Base-by-base conservation (phyloP, 2,888 invertebrate species). In the Smittia sp. region DNA sequence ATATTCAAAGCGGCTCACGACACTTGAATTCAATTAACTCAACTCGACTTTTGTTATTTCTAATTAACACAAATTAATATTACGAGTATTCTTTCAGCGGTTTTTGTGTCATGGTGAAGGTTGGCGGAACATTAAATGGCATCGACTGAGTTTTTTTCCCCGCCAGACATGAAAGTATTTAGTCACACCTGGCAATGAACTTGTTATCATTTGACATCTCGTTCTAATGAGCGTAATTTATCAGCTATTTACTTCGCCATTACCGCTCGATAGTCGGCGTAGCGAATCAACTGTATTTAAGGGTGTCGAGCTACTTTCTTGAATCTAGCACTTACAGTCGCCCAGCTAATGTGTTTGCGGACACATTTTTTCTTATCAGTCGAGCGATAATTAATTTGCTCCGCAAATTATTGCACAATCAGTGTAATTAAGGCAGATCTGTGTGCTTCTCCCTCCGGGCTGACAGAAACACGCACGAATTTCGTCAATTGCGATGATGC, bases 11-110 rank as follows among this genome's bases (percentile, higher is more conserved):
- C 46, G 13, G n/a, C 46, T n/a, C 13, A 46, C 46, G 15, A 22
- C 58, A 22, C 58, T 58, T 22, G 22, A 46, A 46, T 46, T 32
- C 11, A 46, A 2, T 46, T 46, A 15, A 46, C 46, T 58, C 58
- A 18, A 58, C 58, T 22, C 22, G 58, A 11, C 15, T 58, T 58
- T 58, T 58, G 22, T 58, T 58, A 58, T 22, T 58, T 58, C 22
- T 58, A 58, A 58, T 58, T 58, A 58, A 58, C 46, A 13, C 58
- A 22, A 58, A 58, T 58, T 58, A 58, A 58, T 58, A 22, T 58
- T 58, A 58, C 22, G 22, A 22, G 58, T 15, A n/a, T 58, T 7
- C 18, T 22, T 58, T 58, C 22, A n/a, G 7, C 9, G 18, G 2
- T 58, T 58, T 58, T 20, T 22, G 22, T 58, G 58, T 58, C 58